A percentile compares a stretch with the other conserved stretches of the same genome.
Conservation (phyloP, 2,888 invertebrate species). For the Osmoderma eremita region DNA sequence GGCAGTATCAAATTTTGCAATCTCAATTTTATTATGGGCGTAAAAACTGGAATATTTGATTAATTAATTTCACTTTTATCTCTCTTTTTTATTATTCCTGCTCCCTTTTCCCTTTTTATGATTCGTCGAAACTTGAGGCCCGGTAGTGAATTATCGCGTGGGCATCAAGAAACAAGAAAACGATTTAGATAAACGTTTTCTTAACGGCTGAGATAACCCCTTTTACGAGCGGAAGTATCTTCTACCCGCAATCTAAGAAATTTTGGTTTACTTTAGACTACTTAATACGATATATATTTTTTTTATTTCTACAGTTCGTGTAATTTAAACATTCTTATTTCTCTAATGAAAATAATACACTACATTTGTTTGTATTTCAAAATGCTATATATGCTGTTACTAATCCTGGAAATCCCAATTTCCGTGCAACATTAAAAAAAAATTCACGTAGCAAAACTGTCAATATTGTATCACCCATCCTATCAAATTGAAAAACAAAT, state of each 20-base stretch:
- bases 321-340: too few species aligned
- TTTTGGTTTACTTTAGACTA: too few species aligned
- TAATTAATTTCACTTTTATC: constrained; percentile 35
- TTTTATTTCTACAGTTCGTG: too few species aligned
- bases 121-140: constrained; percentile 10
- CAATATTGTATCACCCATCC: too few species aligned
- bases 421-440: too few species aligned
- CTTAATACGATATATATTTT: too few species aligned
- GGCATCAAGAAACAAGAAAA: constrained; percentile 22
- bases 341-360: too few species aligned
- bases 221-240: constrained; percentile 27
- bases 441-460: too few species aligned
- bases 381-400: too few species aligned
- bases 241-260: not conserved
- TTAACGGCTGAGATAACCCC: constrained; percentile 15
- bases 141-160: constrained; percentile 21
- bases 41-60: constrained; percentile 31
- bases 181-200: constrained; percentile 34
- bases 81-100: constrained; percentile 28
- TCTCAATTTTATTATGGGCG: constrained; percentile 30
- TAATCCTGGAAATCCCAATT: too few species aligned
- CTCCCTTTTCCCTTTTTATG: constrained; percentile 20
- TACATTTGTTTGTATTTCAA: too few species aligned
- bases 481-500: too few species aligned
- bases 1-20: constrained; percentile 35